phyloP scores from a whole-genome alignment of 2,113 vertebrate genomes.

The Myiopsitta monachus region DNA sequence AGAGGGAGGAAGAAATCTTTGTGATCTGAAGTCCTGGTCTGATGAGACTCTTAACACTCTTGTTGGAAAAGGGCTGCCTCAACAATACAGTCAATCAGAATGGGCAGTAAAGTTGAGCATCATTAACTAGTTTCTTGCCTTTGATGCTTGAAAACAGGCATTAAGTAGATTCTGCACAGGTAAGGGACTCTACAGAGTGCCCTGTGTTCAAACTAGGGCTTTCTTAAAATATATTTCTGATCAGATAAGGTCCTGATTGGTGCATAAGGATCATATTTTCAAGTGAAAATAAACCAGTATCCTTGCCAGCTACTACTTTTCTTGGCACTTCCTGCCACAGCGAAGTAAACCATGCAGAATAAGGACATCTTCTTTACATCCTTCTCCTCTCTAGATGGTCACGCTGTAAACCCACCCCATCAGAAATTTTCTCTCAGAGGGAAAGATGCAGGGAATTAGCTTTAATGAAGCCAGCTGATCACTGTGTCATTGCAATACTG shows the following conservation, averaged over 20 bases:
- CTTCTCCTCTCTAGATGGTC: background rate
- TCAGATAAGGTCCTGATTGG: background rate
- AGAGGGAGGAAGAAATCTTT: background rate
- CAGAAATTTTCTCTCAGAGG: background rate
- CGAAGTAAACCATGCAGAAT: background rate
- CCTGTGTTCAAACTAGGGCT: background rate
- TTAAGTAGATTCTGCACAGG: background rate
- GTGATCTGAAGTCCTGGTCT: background rate
- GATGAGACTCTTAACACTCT: background rate
- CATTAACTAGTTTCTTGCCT: background rate
- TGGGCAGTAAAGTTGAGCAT: background rate
- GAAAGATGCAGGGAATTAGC: background rate
- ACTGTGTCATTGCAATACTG: background rate
- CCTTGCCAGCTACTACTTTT: background rate
- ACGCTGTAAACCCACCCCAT: background rate
- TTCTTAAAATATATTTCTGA: background rate
- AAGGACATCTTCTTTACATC: background rate
- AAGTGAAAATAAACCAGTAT: background rate
- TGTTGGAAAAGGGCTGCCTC: background rate
- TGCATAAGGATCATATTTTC: background rate
- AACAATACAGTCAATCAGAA: constrained; percentile 10
- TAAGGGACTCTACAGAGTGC: background rate
- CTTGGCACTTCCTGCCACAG: background rate
- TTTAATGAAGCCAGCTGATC: background rate
- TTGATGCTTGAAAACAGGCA: background rate